Percentiles rank a stretch among this genome's conserved stretches.
phyloP scores from a whole-genome alignment of 2,888 invertebrate species.

The Lamproptera curius region DNA sequence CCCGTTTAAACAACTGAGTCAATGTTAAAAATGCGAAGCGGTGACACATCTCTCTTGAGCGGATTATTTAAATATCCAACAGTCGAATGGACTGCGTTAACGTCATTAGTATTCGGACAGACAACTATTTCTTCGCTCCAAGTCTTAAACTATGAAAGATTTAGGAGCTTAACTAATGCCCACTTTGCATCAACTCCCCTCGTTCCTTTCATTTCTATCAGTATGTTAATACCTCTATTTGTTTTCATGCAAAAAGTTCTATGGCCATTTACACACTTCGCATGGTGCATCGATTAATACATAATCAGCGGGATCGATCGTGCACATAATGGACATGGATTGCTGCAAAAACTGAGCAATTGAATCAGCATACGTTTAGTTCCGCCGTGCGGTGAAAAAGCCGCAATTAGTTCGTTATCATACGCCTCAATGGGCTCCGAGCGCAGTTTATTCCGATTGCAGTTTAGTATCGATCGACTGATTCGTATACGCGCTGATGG shows the following conservation, averaged over 20 bases:
- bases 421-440: constrained; percentile 29
- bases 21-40: constrained; percentile 45
- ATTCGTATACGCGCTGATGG: constrained; percentile 36
- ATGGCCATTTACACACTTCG: not conserved
- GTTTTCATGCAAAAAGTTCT: too few relatives aligned
- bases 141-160: not conserved
- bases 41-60: constrained; percentile 44
- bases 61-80: constrained; percentile 28
- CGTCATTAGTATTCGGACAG: constrained; percentile 3
- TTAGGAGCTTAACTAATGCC: not conserved
- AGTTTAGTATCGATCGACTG: constrained; percentile 57
- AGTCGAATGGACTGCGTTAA: constrained; percentile 13
- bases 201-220: too few relatives aligned
- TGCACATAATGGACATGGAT: not conserved
- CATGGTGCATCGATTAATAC: not conserved
- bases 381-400: not conserved
- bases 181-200: too few relatives aligned
- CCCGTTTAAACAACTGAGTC: constrained; percentile 55
- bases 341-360: constrained; percentile 4
- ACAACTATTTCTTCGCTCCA: constrained; percentile 1
- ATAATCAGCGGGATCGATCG: too few relatives aligned
- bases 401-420: constrained; percentile 29
- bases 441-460: constrained; percentile 44
- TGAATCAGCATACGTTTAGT: too few relatives aligned
- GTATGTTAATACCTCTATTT: too few relatives aligned